These are phyloP conservation scores for Ptychadena robeensis DNA, from an alignment of 2,797 vertebrate genomes.

Conservation along the genomic window DNA sequence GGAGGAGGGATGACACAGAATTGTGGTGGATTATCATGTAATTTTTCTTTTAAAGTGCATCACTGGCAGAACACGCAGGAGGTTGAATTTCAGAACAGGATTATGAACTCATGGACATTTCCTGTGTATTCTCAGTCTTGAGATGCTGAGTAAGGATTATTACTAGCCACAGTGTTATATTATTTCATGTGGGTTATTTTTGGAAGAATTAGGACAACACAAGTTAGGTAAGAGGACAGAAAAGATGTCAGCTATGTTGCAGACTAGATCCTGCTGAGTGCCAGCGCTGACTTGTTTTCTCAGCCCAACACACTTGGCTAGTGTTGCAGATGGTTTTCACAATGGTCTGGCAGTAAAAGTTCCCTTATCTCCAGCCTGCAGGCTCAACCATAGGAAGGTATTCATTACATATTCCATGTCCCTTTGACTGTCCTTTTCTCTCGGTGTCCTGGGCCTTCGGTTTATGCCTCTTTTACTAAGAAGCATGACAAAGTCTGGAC, in stretches of 20 bases:
- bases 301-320: slow-evolving; percentile 48
- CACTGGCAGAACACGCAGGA: no score
- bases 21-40: no score
- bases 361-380: slow-evolving; percentile 56
- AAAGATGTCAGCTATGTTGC: slow-evolving; percentile 17
- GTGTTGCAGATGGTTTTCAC: slow-evolving; percentile 26
- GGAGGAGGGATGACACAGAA: no score
- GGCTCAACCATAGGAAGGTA: slow-evolving; percentile 43
- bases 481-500: slow-evolving; percentile 60
- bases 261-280: slow-evolving; percentile 28
- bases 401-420: slow-evolving; percentile 61
- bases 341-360: slow-evolving; percentile 47
- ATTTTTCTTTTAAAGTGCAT: no score
- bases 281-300: slow-evolving; percentile 8
- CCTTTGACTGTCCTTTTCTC: slow-evolving; percentile 57
- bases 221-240: slow-evolving; percentile 10
- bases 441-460: slow-evolving; percentile 58
- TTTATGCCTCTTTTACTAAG: slow-evolving; percentile 57
- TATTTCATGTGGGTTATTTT: slow-evolving; percentile 19
- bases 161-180: slow-evolving; percentile 11
- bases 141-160: not conserved
- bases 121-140: not conserved
- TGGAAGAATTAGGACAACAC: slow-evolving; percentile 1
- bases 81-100: not conserved
- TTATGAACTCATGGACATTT: not conserved